These are phyloP conservation scores for Ameiurus melas DNA, from an alignment of 2,113 vertebrate genomes.

Conservation along the genomic window DNA sequence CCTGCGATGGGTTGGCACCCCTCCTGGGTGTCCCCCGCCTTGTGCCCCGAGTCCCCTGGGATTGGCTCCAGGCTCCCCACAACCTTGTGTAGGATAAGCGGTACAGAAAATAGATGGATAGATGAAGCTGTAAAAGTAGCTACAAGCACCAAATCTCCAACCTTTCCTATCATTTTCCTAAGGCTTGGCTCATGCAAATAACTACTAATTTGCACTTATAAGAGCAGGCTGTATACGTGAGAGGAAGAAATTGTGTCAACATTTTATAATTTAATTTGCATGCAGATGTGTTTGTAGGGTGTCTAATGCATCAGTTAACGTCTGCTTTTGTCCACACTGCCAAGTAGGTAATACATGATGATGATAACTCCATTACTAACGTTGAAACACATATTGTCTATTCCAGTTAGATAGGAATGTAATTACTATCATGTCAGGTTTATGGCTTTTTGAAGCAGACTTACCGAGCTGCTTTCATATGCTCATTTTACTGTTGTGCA, in stretches of 20 bases:
- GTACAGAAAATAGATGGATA: too few relatives aligned
- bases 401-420: slow-evolving; percentile 26
- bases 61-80: too few relatives aligned
- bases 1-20: too few relatives aligned
- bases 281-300: slow-evolving; percentile 35
- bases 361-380: slow-evolving; percentile 10
- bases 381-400: neutral
- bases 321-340: slow-evolving; percentile 19
- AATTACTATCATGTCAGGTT: slow-evolving; percentile 28
- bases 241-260: neutral
- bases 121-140: neutral
- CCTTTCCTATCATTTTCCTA: neutral
- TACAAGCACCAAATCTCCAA: neutral
- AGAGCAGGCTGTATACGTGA: neutral
- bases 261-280: slow-evolving; percentile 44
- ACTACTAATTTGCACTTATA: neutral
- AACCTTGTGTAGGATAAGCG: too few relatives aligned
- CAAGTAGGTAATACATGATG: slow-evolving; percentile 35
- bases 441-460: slow-evolving; percentile 21
- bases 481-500: slow-evolving; percentile 48
- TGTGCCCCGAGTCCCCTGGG: too few relatives aligned
- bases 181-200: neutral
- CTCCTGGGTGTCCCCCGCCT: too few relatives aligned
- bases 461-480: slow-evolving; percentile 54
- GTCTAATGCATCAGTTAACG: slow-evolving; percentile 50